These are phyloP conservation scores for Antheraea mylitta DNA, from an alignment of 1,140 invertebrate species.

Conservation along the genomic window DNA sequence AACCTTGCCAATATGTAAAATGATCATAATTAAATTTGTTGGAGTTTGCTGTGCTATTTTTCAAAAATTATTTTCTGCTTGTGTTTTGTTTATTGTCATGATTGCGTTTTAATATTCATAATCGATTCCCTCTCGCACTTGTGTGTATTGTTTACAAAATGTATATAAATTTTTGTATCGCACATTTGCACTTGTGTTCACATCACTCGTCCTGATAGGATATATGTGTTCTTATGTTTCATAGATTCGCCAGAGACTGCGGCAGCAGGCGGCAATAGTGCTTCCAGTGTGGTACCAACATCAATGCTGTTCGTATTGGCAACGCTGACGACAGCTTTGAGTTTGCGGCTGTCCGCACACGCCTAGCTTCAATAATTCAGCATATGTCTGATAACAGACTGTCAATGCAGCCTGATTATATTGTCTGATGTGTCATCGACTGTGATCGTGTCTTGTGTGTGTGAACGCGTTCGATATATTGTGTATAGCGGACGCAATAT, in stretches of 20 bases:
- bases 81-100: background rate
- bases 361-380: slow-evolving; percentile 28
- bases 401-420: slow-evolving; percentile 5
- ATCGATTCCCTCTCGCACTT: background rate
- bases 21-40: background rate
- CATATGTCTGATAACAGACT: slow-evolving; percentile 1
- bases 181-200: slow-evolving; percentile 13
- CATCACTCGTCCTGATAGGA: background rate
- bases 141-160: slow-evolving; percentile 4
- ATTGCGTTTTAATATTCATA: background rate
- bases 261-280: background rate
- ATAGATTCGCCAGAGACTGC: background rate
- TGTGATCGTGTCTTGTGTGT: slow-evolving; percentile 61
- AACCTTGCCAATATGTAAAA: background rate
- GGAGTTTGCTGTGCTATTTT: background rate
- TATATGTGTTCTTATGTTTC: slow-evolving; percentile 17
- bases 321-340: slow-evolving; percentile 21
- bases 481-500: slow-evolving; percentile 68
- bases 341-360: slow-evolving; percentile 14
- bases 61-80: background rate
- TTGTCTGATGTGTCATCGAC: slow-evolving; percentile 37
- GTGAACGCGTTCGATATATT: slow-evolving; percentile 60
- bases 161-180: slow-evolving; percentile 12
- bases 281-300: background rate
- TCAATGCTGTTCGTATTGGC: background rate